Conservation (phyloP, 2,797 vertebrate genomes). For the Lepus townsendii region DNA sequence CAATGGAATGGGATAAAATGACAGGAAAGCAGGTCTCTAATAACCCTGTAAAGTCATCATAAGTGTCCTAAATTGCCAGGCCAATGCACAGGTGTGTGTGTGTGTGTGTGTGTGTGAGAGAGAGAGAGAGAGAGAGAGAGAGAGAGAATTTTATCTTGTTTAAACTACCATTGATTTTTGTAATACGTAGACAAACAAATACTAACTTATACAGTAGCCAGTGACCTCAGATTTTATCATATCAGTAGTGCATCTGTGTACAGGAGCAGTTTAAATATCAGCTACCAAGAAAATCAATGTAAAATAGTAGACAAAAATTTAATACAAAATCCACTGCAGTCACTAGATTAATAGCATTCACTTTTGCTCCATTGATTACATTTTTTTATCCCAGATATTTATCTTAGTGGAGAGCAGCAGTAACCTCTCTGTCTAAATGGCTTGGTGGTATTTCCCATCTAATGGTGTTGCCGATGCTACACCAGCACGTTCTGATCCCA, state of each 20-base stretch:
- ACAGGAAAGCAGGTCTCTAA: background rate
- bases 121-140: background rate
- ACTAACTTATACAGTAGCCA: background rate
- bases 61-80: background rate
- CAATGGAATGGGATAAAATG: background rate
- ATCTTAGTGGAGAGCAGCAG: constrained; percentile 67
- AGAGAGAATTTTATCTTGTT: background rate
- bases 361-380: constrained; percentile 47
- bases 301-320: constrained; percentile 32
- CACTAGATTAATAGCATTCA: constrained; percentile 45
- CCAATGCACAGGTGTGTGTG: background rate
- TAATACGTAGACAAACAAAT: background rate
- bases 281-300: background rate
- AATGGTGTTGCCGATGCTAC: constrained; percentile 49
- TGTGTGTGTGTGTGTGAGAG: background rate
- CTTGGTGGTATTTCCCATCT: constrained; percentile 65
- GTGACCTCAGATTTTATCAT: background rate
- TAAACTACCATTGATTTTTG: constrained; percentile 20
- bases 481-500: constrained; percentile 79
- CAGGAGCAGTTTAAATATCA: background rate
- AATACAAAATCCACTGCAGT: background rate
- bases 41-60: too few relatives aligned
- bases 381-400: constrained; percentile 72
- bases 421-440: constrained; percentile 54
- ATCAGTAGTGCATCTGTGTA: background rate